Base-by-base conservation (phyloP, 2,888 invertebrate species). In the Lysandra bellargus region DNA sequence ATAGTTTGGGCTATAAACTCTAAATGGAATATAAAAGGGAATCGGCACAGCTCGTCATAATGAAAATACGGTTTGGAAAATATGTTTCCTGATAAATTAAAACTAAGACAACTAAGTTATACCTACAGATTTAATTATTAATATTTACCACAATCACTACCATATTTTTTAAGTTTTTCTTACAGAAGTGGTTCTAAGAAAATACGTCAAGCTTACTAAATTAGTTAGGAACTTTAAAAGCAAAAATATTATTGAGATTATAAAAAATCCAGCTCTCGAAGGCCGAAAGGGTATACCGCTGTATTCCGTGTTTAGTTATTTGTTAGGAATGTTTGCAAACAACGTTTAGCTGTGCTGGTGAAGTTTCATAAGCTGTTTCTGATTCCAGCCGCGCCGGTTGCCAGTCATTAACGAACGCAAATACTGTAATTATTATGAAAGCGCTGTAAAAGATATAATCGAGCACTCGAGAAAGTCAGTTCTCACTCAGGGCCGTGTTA, bases 361-460 rank as follows among this genome's bases (percentile, higher is more conserved):
- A 72, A 73, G 72, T 78, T 73, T 72, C 73, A 78, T 78, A 78
- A 78, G 73, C 78, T 78, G 78, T 53, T 78, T 72, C 78, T 37
- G 49, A 72, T 72, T 78, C 17, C 12, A 72, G 9, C 69, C 72
- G 30, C 17, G 73, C 73, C 53, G 69, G 64, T 49, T n/a, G 49
- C 64, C 64, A 64, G 23, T 64, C 64, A 64, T 78, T 78, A 73
- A 53, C 72, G 53, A 72, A 78, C 53, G 14, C 23, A 69, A 69
- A 69, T n/a, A 78, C 53, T 69, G 69, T 49, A 78, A 30, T 49
- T 69, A 78, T 78, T 69, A 78, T 78, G 49, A 78, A 78, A 78
- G 44, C 30, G 64, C 69, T 33, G 61, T 40, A 49, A 44, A 64
- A 64, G 14, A 78, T 44, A 61, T 12, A 64, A 49, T 49, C 44